Evolutionary conservation across 1,140 invertebrate genomes (phyloP).

Genomic region (Heliconius hermathena): DNA sequence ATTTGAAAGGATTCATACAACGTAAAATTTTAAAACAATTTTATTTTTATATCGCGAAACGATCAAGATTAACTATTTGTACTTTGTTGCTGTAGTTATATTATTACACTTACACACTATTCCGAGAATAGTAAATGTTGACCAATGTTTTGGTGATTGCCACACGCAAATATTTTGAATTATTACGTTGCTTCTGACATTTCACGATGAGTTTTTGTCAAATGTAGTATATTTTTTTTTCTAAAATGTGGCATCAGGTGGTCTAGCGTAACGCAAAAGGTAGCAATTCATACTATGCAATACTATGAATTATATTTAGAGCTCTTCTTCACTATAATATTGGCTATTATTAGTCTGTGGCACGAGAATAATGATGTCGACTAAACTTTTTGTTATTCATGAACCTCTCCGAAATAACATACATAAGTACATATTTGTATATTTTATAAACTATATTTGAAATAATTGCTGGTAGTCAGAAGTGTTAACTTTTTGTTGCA

Average conservation of each 20-base stretch:
- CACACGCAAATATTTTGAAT: conserved; percentile 42
- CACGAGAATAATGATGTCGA: conserved; percentile 4
- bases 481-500: no score
- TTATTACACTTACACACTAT: conserved; percentile 19
- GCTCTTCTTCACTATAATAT: neutral
- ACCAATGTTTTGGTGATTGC: conserved; percentile 35
- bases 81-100: neutral
- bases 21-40: neutral
- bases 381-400: neutral
- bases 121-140: conserved; percentile 23
- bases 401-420: neutral
- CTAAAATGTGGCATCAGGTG: neutral
- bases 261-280: neutral
- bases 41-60: neutral
- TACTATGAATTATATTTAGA: neutral
- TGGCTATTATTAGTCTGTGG: neutral
- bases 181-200: conserved; percentile 19
- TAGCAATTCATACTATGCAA: neutral
- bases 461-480: no score
- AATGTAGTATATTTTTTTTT: neutral
- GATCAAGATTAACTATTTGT: conserved; percentile 10
- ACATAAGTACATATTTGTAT: neutral
- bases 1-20: no score
- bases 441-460: neutral
- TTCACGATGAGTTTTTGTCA: no score